Evolutionary conservation across 2,113 vertebrate species (phyloP).

Genomic region (Lepus timidus): DNA sequence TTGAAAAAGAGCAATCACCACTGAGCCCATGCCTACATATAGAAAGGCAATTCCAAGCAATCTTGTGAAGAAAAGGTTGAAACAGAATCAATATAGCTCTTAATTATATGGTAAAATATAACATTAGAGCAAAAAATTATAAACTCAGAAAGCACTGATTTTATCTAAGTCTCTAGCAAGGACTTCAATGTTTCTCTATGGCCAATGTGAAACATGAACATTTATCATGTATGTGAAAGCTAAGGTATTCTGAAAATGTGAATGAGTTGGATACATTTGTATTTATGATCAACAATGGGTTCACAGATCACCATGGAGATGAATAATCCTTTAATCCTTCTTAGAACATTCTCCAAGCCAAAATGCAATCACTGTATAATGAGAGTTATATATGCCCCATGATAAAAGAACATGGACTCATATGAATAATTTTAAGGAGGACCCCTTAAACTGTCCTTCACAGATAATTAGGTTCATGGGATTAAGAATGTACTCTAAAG

Average conservation of each 20-base stretch:
- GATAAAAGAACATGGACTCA: slow-evolving; percentile 58
- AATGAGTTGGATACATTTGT: background rate
- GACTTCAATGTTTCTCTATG: background rate
- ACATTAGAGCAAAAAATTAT: background rate
- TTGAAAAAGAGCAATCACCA: fast-evolving
- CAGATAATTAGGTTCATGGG: slow-evolving; percentile 86
- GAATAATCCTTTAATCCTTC: slow-evolving; percentile 76
- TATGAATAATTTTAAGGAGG: slow-evolving; percentile 82
- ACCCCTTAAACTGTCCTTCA: slow-evolving; percentile 86
- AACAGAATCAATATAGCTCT: background rate
- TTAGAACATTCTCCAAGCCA: slow-evolving; percentile 67
- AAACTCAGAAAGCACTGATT: background rate
- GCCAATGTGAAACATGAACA: background rate
- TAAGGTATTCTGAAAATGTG: slow-evolving; percentile 46
- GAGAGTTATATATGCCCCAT: slow-evolving; percentile 65
- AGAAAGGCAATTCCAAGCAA: background rate
- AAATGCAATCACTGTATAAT: slow-evolving; percentile 69
- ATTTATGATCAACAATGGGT: slow-evolving; percentile 47
- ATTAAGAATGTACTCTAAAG: slow-evolving; percentile 85
- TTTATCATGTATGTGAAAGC: background rate
- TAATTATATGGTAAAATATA: fast-evolving
- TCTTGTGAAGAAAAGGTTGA: background rate
- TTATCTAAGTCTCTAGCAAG: fast-evolving
- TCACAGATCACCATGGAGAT: slow-evolving; percentile 70
- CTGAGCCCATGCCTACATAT: background rate